Conservation (phyloP, 2,113 vertebrate species). For the Pitta sordida region DNA sequence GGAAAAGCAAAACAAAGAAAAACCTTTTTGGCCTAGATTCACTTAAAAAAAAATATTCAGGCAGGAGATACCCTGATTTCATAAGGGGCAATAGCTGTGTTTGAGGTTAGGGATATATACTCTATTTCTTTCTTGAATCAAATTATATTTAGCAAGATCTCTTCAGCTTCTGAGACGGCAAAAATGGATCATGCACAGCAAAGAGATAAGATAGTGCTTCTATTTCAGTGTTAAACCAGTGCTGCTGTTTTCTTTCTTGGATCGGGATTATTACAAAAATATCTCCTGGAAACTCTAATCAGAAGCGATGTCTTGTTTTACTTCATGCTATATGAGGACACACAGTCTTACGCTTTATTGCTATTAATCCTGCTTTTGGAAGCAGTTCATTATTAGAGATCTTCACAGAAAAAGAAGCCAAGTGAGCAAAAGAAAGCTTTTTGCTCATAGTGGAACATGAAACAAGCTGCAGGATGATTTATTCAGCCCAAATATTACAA, state of each 20-base stretch:
- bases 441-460: background rate
- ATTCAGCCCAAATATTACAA: background rate
- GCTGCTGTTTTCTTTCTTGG: background rate
- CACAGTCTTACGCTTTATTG: background rate
- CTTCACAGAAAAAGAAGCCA: background rate
- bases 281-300: background rate
- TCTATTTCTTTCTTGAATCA: background rate
- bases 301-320: constrained; percentile 6
- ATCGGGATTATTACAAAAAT: background rate
- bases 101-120: background rate
- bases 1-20: background rate
- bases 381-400: background rate
- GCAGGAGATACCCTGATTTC: background rate
- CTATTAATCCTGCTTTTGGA: background rate
- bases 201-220: background rate
- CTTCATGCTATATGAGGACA: background rate
- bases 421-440: background rate
- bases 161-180: background rate
- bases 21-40: background rate
- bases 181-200: background rate
- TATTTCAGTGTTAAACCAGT: background rate
- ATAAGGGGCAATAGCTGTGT: background rate
- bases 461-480: constrained; percentile 12
- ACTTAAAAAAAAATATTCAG: background rate
- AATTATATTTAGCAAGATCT: background rate